Conservation (phyloP, 2,888 invertebrate species). For the Escarpia spicata region DNA sequence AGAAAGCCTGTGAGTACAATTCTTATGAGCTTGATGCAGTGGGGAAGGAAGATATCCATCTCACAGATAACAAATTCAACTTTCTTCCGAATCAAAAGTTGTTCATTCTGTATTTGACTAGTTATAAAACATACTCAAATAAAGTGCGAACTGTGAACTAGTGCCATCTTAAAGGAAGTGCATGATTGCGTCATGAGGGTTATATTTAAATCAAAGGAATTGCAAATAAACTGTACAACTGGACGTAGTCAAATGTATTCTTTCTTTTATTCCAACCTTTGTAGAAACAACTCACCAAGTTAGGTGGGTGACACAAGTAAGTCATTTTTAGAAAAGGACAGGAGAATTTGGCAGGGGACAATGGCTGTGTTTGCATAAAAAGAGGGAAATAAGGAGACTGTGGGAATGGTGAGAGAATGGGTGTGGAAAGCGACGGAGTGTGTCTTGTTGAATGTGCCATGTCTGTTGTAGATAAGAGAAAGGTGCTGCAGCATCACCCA, state of each 20-base stretch:
- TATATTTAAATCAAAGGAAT: not conserved
- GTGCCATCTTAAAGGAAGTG: not conserved
- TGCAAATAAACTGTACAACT: too few species aligned
- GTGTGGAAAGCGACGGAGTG: not conserved
- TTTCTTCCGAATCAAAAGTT: not conserved
- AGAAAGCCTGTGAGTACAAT: constrained; percentile 83
- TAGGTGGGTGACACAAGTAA: too few species aligned
- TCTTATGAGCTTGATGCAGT: not conserved
- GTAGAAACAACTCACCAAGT: too few species aligned
- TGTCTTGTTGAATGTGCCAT: not conserved
- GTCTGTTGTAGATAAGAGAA: constrained; percentile 73
- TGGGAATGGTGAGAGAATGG: not conserved
- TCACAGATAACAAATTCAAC: not conserved
- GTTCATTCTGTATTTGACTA: not conserved
- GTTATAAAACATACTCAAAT: not conserved
- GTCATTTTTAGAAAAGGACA: not conserved
- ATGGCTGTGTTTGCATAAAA: not conserved
- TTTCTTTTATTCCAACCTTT: too few species aligned
- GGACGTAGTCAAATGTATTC: too few species aligned
- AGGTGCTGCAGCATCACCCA: constrained; percentile 95
- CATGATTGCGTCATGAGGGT: not conserved
- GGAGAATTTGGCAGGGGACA: not conserved
- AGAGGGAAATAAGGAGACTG: not conserved
- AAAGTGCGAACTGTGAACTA: not conserved
- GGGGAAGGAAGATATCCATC: not conserved